Base-by-base conservation (phyloP, 2,113 vertebrate species). In the Cathartes aura region DNA sequence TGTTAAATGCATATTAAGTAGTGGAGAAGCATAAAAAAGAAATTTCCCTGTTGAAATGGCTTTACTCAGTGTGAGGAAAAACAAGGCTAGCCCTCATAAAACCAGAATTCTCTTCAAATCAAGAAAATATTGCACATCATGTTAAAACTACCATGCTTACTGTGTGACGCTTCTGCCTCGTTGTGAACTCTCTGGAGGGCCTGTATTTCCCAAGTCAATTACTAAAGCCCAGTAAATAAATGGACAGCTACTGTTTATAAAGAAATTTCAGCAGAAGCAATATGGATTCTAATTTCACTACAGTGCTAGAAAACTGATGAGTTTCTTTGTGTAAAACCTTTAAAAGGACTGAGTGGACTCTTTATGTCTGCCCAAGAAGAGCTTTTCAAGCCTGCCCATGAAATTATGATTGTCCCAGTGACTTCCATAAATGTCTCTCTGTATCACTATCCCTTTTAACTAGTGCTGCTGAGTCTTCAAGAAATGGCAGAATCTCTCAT, bases 341-440 rank as follows among this genome's bases (percentile, higher is more conserved):
- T 98, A 88, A 97, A 96, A 97, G 88, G 95, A 56, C 97, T 96
- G 95, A 32, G 40, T 81, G 66, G 90, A 42, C 92, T 97, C 78
- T 94, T 97, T 89, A 92, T 6, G 0, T 53, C 36, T 87, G 62
- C 83, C 47, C 80, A 87, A 92, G 85, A 97, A 92, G 71, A 76
- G 67, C 66, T 97, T 96, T 98, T 84, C 79, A 93, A 97, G 80
- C 63, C 78, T 93, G 47, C 76, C 91, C 53, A 82, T 94, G 97
- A 96, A 98, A 97, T 97, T 55, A 68, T 56, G 62, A 30, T 93
- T 92, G 56, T 93, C 70, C 90, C 78, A 96, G 81, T 0, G 4
- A 87, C 96, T 98, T 98, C 85, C 75, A 82, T 96, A 90, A 97
- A 73, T 84, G 87, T 78, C 63, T 98, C n/a, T 96, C 89, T 87